Conservation (phyloP, 2,888 invertebrate species). For the Oligia strigilis region DNA sequence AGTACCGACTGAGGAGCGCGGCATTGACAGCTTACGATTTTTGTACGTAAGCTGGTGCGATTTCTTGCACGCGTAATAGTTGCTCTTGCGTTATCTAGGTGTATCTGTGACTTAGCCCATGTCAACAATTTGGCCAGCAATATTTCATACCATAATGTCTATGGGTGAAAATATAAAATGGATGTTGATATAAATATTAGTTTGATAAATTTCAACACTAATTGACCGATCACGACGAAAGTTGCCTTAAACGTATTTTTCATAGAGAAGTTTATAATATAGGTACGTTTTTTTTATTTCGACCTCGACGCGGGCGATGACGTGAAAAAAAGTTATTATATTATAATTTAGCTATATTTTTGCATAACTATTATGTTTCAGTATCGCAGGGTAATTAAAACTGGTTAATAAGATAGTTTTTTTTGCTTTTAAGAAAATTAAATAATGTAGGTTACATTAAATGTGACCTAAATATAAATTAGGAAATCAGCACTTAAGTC, state of each 20-base stretch:
- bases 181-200: background rate
- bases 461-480: constrained; percentile 31
- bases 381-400: background rate
- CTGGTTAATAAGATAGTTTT: background rate
- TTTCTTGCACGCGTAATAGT: no score
- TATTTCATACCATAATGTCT: background rate
- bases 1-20: no score
- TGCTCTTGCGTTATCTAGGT: no score
- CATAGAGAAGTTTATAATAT: background rate
- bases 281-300: no score
- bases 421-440: background rate
- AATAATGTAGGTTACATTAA: background rate
- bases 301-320: no score
- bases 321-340: no score
- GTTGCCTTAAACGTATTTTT: background rate
- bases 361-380: background rate
- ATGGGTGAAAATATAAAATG: background rate
- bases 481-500: constrained; percentile 3
- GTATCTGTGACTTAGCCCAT: background rate
- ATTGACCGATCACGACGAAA: background rate
- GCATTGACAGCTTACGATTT: no score
- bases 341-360: no score
- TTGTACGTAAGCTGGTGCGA: no score
- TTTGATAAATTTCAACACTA: background rate
- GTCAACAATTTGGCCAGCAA: background rate